These are phyloP conservation scores for Orchesella cincta DNA, from an alignment of 1,140 invertebrate genomes.

Conservation along the genomic window DNA sequence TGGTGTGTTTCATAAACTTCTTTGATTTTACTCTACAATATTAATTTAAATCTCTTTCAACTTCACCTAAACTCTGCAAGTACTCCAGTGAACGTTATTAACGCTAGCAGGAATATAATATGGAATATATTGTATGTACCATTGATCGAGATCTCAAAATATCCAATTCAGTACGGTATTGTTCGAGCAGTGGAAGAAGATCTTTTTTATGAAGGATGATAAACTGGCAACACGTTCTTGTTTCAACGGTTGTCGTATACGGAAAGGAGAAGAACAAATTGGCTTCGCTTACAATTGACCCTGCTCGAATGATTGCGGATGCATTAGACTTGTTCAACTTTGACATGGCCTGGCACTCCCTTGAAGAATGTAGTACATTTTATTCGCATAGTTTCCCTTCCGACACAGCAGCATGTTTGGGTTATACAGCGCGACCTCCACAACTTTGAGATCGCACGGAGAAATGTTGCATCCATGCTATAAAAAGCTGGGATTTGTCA, in stretches of 20 bases:
- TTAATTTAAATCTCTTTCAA: background rate
- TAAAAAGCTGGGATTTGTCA: slow-evolving; percentile 44
- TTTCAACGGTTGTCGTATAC: slow-evolving; percentile 42
- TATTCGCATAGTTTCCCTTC: slow-evolving; percentile 38
- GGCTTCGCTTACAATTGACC: slow-evolving; percentile 44
- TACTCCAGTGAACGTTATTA: background rate
- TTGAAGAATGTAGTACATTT: slow-evolving; percentile 48
- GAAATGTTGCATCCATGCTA: slow-evolving; percentile 42
- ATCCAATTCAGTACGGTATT: background rate
- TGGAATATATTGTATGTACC: too few species aligned
- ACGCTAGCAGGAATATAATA: too few species aligned
- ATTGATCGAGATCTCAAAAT: background rate
- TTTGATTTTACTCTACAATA: slow-evolving; percentile 8
- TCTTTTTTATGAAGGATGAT: background rate
- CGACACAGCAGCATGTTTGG: slow-evolving; percentile 46
- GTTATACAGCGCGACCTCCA: slow-evolving; percentile 45
- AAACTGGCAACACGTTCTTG: slow-evolving; percentile 35
- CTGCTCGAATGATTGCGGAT: slow-evolving; percentile 40
- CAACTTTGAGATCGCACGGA: slow-evolving; percentile 36
- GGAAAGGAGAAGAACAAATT: slow-evolving; percentile 48
- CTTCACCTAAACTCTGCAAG: background rate
- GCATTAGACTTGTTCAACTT: slow-evolving; percentile 33
- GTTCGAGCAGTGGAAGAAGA: background rate
- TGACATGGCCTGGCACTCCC: slow-evolving; percentile 41
- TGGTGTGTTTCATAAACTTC: background rate